Base-by-base conservation (phyloP, 2,797 vertebrate genomes). In the Coccyzus lansbergi region DNA sequence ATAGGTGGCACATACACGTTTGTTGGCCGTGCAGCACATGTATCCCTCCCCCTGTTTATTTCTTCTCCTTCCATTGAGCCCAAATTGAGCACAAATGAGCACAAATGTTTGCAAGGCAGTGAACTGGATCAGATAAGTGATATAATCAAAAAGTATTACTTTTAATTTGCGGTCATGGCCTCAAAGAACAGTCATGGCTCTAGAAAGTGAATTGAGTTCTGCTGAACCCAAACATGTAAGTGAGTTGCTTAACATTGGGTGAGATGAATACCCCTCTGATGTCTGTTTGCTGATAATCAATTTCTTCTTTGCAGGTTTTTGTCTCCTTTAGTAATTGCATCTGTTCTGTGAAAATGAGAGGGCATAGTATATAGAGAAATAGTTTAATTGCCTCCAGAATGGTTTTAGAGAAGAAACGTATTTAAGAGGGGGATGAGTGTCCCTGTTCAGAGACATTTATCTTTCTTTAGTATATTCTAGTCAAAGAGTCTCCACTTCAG, bases 271-370 rank as follows among this genome's bases (percentile, higher is more conserved):
- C 36, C 33, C 33, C 48, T 92, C 20, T 70, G 65, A 60, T 7
- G n/a, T 74, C n/a, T 88, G 49, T 81, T 76, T 84, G 46, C 71
- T 89, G 71, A 72, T 85, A 91, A 71, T 56, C 60, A 31, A 46
- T 90, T 84, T 70, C 51, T 25, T 7, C 62, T 84, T 82, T 82
- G 11, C 80, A 53, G 3, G 3, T 83, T 74, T 19, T 36, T 86
- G 93, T 53, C 44, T 68, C 40, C 10, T 2, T 80, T 70, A 38
- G 20, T 64, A 82, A 70, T 72, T 91, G 26, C 34, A 15, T 86
- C 38, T 74, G 59, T 83, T 81, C 29, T 40, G 46, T 60, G 58
- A 62, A 82, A 59, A 48, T 38, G 72, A 86, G 36, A 83, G 36
- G 29, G 9, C 55, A 18, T 79, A 40, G 29, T 70, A 63, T 67